Evolutionary conservation across 1,140 invertebrate species (phyloP).

Genomic region (Tetramorium alpestre): DNA sequence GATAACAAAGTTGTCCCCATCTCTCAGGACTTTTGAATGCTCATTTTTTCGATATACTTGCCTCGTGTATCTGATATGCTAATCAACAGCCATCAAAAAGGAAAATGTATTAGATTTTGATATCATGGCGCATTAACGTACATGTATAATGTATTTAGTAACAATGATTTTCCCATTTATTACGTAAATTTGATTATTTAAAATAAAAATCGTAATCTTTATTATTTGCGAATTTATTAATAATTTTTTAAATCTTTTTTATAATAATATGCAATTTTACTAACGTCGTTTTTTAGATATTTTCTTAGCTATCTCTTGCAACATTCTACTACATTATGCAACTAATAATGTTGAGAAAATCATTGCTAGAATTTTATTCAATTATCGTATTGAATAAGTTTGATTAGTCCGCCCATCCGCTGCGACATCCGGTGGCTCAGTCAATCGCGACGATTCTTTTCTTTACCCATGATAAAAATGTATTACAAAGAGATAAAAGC

Average conservation of each 20-base stretch:
- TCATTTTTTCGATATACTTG: constrained; percentile 50
- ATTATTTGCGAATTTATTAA: background rate
- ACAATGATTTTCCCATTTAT: too few relatives aligned
- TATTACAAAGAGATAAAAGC: constrained; percentile 44
- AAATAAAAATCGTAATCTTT: background rate
- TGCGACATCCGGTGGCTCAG: constrained; percentile 10
- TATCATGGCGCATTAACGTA: background rate
- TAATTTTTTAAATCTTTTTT: background rate
- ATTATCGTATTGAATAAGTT: constrained; percentile 16
- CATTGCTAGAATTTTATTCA: background rate
- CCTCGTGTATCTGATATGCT: background rate
- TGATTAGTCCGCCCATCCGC: background rate
- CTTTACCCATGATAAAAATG: constrained; percentile 56
- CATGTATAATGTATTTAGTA: background rate
- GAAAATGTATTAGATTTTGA: background rate
- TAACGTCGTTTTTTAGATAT: too few relatives aligned
- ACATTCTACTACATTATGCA: background rate
- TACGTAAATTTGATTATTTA: background rate
- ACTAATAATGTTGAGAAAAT: background rate
- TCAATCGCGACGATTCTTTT: constrained; percentile 28
- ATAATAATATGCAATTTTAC: background rate
- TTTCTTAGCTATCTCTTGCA: background rate
- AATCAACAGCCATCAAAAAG: background rate
- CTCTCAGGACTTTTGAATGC: constrained; percentile 45
- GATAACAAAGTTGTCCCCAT: constrained; percentile 35